Evolutionary conservation across 2,113 vertebrate genomes (phyloP).

Genomic region (Bos taurus): ARS-UCD2.0 NC_037332.1:31239501-31240000

Average conservation of each 20-base stretch:
- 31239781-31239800: slow-evolving; percentile 56
- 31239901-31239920: slow-evolving; percentile 33
- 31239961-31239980: not conserved
- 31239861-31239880: not conserved
- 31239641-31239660: slow-evolving; percentile 46
- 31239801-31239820: slow-evolving; percentile 17
- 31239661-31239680: slow-evolving; percentile 73
- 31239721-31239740: slow-evolving; percentile 54
- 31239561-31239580: not conserved
- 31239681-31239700: slow-evolving; percentile 39
- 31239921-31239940: not conserved
- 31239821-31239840: slow-evolving; percentile 57
- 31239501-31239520: not conserved
- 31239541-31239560: not conserved
- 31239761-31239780: slow-evolving; percentile 30
- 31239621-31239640: slow-evolving; percentile 35
- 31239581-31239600: not conserved
- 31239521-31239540: not conserved
- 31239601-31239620: not conserved
- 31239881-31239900: slow-evolving; percentile 54
- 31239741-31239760: slow-evolving; percentile 52
- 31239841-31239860: slow-evolving; percentile 57
- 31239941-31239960: not conserved
- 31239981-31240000: slow-evolving; percentile 55
- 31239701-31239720: slow-evolving; percentile 50